Conservation (phyloP, 2,797 vertebrate species). For the Momotus momota region DNA sequence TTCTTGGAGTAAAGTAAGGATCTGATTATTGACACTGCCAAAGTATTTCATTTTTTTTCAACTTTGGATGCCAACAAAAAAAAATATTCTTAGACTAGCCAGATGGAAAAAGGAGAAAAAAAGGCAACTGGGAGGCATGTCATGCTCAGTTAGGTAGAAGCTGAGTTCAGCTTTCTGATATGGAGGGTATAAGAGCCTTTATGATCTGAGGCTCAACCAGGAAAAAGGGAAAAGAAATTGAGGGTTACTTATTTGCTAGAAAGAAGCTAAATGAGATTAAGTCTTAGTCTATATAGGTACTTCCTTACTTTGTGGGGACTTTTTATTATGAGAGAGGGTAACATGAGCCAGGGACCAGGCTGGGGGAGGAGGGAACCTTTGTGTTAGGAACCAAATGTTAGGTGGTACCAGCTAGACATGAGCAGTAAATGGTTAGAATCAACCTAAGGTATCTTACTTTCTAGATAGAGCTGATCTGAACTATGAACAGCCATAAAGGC, state of each 20-base stretch:
- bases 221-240: background rate
- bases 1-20: background rate
- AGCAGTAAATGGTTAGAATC: background rate
- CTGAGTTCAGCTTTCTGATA: background rate
- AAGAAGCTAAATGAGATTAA: background rate
- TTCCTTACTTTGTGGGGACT: background rate
- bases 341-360: background rate
- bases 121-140: conserved; percentile 4
- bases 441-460: background rate
- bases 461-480: background rate
- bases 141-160: background rate
- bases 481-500: background rate
- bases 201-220: background rate
- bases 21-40: conserved; percentile 7
- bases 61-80: conserved; percentile 8
- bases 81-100: conserved; percentile 13
- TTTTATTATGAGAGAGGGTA: background rate
- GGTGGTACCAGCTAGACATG: background rate
- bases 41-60: conserved; percentile 14
- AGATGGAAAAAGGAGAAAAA: conserved; percentile 33
- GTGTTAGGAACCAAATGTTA: background rate
- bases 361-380: background rate
- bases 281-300: background rate
- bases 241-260: background rate
- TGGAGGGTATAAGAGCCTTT: background rate